Evolutionary conservation across 2,113 vertebrate species (phyloP).

Genomic region (Gadus chalcogrammus): DNA sequence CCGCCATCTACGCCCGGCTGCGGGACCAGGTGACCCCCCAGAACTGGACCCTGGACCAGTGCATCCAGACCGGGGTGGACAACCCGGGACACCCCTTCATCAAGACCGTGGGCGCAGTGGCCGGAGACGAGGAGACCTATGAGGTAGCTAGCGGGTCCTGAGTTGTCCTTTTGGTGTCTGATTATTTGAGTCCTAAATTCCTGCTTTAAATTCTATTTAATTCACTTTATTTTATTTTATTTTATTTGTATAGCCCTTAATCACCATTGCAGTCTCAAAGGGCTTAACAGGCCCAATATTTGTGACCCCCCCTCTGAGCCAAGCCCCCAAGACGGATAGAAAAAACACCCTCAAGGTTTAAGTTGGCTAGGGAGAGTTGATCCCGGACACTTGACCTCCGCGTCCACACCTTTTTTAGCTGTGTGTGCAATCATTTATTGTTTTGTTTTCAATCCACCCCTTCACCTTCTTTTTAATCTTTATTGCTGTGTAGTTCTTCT

Average conservation of each 20-base stretch:
- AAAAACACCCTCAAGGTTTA: no score
- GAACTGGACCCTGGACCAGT: conserved; percentile 90
- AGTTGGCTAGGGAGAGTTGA: no score
- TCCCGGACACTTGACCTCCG: no score
- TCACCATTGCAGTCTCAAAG: no score
- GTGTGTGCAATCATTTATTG: no score
- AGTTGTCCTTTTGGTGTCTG: neutral
- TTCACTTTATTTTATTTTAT: neutral
- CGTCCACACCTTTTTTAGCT: no score
- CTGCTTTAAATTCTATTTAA: neutral
- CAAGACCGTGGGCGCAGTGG: conserved; percentile 93
- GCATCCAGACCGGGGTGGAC: conserved; percentile 94
- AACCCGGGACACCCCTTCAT: conserved; percentile 96
- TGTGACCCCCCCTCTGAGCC: no score
- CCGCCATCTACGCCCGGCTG: conserved; percentile 81
- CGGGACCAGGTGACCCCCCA: conserved; percentile 84
- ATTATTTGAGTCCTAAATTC: neutral
- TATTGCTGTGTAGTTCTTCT: no score
- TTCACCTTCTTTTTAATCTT: no score
- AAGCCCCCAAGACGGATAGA: no score
- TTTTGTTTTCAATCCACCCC: no score
- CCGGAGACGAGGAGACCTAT: conserved; percentile 91
- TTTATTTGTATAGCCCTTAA: no score
- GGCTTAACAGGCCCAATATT: neutral
- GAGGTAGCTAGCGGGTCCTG: conserved; percentile 70